Evolutionary conservation across 2,113 vertebrate species (phyloP).

Genomic region (Clinocottus analis): DNA sequence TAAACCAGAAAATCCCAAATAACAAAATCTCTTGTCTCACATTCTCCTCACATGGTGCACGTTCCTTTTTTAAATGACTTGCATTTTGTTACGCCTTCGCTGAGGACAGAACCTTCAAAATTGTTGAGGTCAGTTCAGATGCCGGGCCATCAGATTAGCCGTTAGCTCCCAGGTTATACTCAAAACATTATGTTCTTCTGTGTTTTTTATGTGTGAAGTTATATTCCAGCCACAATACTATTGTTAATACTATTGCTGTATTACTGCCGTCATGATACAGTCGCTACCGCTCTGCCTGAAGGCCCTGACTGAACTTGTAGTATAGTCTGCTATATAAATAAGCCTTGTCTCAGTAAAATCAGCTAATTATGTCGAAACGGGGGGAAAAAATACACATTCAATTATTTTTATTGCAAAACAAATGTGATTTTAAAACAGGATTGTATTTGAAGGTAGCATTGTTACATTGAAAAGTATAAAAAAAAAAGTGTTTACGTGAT

Average conservation of each 20-base stretch:
- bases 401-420: neutral
- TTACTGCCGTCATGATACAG: neutral
- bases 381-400: neutral
- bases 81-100: neutral
- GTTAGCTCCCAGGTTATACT: neutral
- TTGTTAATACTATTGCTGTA: constrained; percentile 7
- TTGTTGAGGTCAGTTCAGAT: neutral
- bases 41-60: constrained; percentile 42
- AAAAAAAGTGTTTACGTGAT: neutral
- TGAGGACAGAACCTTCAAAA: neutral
- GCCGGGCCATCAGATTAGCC: constrained; percentile 13
- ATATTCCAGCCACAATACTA: neutral
- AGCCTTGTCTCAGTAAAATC: neutral
- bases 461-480: neutral
- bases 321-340: neutral
- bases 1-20: constrained; percentile 12
- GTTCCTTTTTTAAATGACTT: constrained; percentile 13
- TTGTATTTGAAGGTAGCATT: neutral
- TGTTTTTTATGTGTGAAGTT: neutral
- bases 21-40: constrained; percentile 31
- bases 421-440: constrained; percentile 1
- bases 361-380: neutral
- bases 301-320: neutral
- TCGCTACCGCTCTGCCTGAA: neutral
- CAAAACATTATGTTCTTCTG: neutral